Evolutionary conservation across 2,888 invertebrate species (phyloP), one percentile per base, ranked within the genome.

Genomic region (Acrobasis repandana): DNA sequence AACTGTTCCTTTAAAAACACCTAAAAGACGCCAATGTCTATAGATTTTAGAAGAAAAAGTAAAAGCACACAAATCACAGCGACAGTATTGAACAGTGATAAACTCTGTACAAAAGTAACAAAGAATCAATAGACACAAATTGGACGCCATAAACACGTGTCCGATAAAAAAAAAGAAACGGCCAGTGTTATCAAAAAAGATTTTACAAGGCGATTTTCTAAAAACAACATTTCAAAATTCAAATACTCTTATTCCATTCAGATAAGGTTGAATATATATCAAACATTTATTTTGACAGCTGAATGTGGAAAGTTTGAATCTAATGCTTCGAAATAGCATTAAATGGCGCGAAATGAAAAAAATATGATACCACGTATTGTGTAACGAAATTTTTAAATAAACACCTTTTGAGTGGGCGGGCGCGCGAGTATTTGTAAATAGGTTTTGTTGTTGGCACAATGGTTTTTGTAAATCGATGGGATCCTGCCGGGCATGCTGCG

Each of bases 391-490:
- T 90, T 89, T 87, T 85, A 89, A 91, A 92, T 91, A 91, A 92
- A 91, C 91, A 92, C 89, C 89, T 90, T 91, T 90, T 80, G 90
- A 91, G 91, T 91, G 88, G 92, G 92, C 92, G 92, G 89, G 86
- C 83, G 85, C 79, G 76, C 73, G 83, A 85, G 82, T 90, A 87
- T 92, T 91, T 91, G 89, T 87, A 92, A 91, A 91, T 90, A 91
- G 82, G 82, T 85, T 90, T 89, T 88, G 88, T 87, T 81, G 77
- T 75, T 77, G 70, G 70, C 68, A 86, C 85, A 87, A 88, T 80
- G 77, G 78, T 72, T 74, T 82, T 84, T 79, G 51, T 60, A 33
- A 48, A 58, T 48, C 52, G 51, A 52, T 33, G 52, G 46, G 43
- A 33, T 47, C 58, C 60, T 60, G 52, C 46, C 33, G 46, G 46